Conservation (phyloP, 1,140 invertebrate species). For the Bombyx mori region ASM3026992v2 NC_085125.1:187001-187500, state of each 20-base stretch:
- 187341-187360: slow-evolving; percentile 81
- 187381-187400: slow-evolving; percentile 77
- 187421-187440: slow-evolving; percentile 74
- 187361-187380: slow-evolving; percentile 89
- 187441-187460: slow-evolving; percentile 74
- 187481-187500: slow-evolving; percentile 82
- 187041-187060: slow-evolving; percentile 81
- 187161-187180: neutral
- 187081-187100: slow-evolving; percentile 87
- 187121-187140: slow-evolving; percentile 93
- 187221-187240: slow-evolving; percentile 89
- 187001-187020: slow-evolving; percentile 90
- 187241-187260: slow-evolving; percentile 90
- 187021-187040: slow-evolving; percentile 81
- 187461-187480: slow-evolving; percentile 65
- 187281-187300: slow-evolving; percentile 90
- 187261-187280: slow-evolving; percentile 95
- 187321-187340: slow-evolving; percentile 96
- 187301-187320: slow-evolving; percentile 95
- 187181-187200: neutral
- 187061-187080: slow-evolving; percentile 84
- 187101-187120: slow-evolving; percentile 94
- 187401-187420: slow-evolving; percentile 78
- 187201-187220: neutral
- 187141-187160: slow-evolving; percentile 80